Percentiles rank a stretch among this genome's conserved stretches.
Conservation (phyloP, 2,113 vertebrate genomes). For the Semnornis frantzii region DNA sequence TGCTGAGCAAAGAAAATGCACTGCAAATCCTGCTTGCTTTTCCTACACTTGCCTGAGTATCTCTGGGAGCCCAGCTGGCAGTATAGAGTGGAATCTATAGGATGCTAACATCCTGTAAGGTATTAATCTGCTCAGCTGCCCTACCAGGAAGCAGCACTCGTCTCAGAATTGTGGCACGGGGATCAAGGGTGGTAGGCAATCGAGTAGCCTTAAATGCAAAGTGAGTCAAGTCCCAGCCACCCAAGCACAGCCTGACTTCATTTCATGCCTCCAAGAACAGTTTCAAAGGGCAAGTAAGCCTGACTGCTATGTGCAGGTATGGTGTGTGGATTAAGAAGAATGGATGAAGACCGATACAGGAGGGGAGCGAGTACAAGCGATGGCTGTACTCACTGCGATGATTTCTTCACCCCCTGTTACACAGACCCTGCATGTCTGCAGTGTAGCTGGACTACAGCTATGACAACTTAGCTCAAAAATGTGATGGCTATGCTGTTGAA, state of each 20-base stretch:
- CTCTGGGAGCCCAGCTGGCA: not conserved
- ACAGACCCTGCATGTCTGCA: not conserved
- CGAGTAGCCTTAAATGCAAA: not conserved
- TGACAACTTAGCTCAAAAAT: not conserved
- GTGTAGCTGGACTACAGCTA: not conserved
- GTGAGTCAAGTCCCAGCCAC: not conserved
- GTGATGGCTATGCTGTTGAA: rapidly evolving
- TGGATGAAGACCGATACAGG: not conserved
- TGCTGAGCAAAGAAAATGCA: not conserved
- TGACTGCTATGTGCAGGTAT: not conserved
- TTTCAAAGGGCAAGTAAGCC: not conserved
- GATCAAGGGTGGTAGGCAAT: not conserved
- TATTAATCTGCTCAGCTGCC: not conserved
- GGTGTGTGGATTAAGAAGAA: not conserved
- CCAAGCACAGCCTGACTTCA: not conserved
- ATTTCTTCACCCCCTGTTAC: not conserved
- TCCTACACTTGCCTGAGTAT: not conserved
- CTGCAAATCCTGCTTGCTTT: not conserved
- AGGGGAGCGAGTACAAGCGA: not conserved
- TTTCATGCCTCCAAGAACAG: not conserved
- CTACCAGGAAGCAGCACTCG: not conserved
- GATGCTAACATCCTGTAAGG: not conserved
- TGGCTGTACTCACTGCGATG: not conserved
- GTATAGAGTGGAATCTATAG: not conserved
- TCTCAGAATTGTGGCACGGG: not conserved